These are phyloP conservation scores for Prenolepis imparis DNA, from an alignment of 2,888 invertebrate species.

Conservation along the genomic window DNA sequence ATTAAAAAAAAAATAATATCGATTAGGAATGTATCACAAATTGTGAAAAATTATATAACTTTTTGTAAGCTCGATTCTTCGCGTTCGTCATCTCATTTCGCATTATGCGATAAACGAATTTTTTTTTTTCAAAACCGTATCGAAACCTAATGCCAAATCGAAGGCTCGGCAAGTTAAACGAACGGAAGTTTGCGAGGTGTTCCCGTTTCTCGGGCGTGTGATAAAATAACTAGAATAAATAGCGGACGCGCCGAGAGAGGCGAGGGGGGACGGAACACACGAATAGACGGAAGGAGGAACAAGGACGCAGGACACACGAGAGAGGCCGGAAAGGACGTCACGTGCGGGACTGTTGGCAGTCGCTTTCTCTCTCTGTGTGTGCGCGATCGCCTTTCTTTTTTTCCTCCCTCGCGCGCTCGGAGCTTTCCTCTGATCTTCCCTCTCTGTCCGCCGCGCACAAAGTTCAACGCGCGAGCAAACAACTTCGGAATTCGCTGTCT, in stretches of 20 bases:
- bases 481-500: conserved; percentile 79
- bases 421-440: conserved; percentile 23
- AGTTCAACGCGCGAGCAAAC: conserved; percentile 78
- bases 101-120: neutral
- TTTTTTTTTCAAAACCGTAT: neutral
- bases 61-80: neutral
- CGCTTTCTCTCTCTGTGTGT: conserved; percentile 55
- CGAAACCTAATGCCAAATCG: conserved; percentile 35
- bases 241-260: conserved; percentile 61
- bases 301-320: conserved; percentile 58
- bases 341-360: conserved; percentile 77
- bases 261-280: conserved; percentile 56
- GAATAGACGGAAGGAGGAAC: conserved; percentile 64
- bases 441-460: conserved; percentile 57
- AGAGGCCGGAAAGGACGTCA: conserved; percentile 78
- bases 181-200: conserved; percentile 82
- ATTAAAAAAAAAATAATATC: neutral
- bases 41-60: too few species aligned
- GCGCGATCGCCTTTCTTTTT: conserved; percentile 56
- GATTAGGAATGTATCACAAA: neutral
- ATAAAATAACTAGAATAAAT: conserved; percentile 85
- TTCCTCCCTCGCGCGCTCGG: conserved; percentile 45
- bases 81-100: neutral
- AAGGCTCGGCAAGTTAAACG: conserved; percentile 60
- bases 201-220: conserved; percentile 81